Evolutionary conservation across 92 coral and sea anemone species (phyloP).

Genomic region (Zoanthus sociatus): DNA sequence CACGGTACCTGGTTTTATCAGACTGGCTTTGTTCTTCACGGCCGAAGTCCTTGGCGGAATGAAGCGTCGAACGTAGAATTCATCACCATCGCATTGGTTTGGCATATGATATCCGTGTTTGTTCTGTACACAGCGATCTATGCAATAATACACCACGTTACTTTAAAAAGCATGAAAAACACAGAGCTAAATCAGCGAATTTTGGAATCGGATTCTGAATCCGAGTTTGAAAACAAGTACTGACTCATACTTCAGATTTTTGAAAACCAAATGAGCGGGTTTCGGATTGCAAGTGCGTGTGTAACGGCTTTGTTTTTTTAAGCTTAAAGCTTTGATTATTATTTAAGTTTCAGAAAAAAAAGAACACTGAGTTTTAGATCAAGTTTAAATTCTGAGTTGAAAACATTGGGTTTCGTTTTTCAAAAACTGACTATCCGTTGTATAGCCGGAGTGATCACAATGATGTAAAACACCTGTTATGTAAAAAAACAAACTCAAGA

Average conservation of each 20-base stretch:
- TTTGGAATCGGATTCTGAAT: conserved; percentile 32
- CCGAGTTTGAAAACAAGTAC: background rate
- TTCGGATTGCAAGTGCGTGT: background rate
- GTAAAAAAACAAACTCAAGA: background rate
- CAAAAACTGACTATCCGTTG: too few species aligned
- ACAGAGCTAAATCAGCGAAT: background rate
- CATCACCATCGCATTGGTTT: conserved; percentile 68
- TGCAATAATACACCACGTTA: background rate
- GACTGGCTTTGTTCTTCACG: conserved; percentile 82
- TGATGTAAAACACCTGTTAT: background rate
- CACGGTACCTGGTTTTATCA: conserved; percentile 97
- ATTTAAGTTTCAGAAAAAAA: background rate
- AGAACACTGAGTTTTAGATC: too few species aligned
- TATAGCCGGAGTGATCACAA: too few species aligned
- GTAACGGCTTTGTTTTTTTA: background rate
- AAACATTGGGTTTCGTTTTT: too few species aligned
- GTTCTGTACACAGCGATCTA: conserved; percentile 1
- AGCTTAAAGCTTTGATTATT: background rate
- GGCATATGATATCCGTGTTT: conserved; percentile 67
- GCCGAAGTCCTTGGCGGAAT: conserved; percentile 70
- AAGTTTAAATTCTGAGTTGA: too few species aligned
- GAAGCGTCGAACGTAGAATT: conserved; percentile 67
- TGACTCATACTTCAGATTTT: background rate
- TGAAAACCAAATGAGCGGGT: background rate
- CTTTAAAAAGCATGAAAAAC: background rate